phyloP scores from a whole-genome alignment of 1,140 invertebrate genomes.

The Triops longicaudatus region DNA sequence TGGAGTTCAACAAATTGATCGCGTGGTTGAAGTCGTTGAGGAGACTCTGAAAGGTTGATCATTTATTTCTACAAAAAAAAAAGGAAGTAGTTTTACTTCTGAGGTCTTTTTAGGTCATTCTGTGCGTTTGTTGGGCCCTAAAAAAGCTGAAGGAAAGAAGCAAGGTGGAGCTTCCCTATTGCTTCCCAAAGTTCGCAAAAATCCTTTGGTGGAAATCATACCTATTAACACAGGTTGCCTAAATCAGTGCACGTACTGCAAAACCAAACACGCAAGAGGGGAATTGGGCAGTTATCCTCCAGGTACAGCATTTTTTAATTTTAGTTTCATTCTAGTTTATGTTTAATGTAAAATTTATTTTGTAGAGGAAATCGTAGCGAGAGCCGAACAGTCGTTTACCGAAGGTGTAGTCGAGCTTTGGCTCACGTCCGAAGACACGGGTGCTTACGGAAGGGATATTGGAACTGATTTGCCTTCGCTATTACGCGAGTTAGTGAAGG shows the following conservation, averaged over 20 bases:
- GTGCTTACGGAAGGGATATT: conserved; percentile 93
- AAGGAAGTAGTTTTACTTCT: background rate
- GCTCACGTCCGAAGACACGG: conserved; percentile 96
- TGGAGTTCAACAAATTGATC: conserved; percentile 95
- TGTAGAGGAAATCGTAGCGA: conserved; percentile 62
- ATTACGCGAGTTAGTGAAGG: conserved; percentile 73
- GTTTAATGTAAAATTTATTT: conserved; percentile 24
- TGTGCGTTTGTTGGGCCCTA: conserved; percentile 64
- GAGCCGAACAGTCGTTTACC: conserved; percentile 71
- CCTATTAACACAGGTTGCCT: conserved; percentile 95
- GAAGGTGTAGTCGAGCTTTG: conserved; percentile 97
- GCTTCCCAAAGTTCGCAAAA: conserved; percentile 89
- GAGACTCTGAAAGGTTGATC: conserved; percentile 85
- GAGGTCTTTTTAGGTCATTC: conserved; percentile 51
- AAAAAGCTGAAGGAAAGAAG: conserved; percentile 71
- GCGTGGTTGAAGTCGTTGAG: conserved; percentile 97
- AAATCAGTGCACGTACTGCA: conserved; percentile 98
- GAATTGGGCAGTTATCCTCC: conserved; percentile 88
- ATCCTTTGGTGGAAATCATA: conserved; percentile 95
- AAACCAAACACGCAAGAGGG: conserved; percentile 94
- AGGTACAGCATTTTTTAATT: conserved; percentile 32
- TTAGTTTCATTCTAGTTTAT: background rate
- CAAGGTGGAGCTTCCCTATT: conserved; percentile 73
- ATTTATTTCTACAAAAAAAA: background rate
- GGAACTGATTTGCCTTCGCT: conserved; percentile 77